A percentile compares a stretch with the other conserved stretches of the same genome.
phyloP scores from a whole-genome alignment of 2,113 vertebrate species.

The Herpetotheres cachinnans region DNA sequence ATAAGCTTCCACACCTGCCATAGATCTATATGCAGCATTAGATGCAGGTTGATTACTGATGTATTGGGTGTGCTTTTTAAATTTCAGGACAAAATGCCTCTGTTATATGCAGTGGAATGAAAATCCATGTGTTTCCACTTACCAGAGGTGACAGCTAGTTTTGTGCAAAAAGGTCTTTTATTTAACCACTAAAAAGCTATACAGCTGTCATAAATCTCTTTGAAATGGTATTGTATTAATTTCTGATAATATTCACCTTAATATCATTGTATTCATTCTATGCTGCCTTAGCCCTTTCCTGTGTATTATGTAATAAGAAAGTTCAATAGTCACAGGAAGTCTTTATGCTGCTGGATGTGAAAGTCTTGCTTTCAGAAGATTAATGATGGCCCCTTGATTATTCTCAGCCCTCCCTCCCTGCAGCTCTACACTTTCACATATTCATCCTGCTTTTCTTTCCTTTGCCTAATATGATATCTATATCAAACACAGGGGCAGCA shows the following conservation, averaged over 20 bases:
- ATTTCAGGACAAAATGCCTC: constrained; percentile 9
- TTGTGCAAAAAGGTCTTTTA: background rate
- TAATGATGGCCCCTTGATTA: constrained; percentile 29
- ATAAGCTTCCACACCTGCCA: constrained; percentile 46
- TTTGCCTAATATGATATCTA: background rate
- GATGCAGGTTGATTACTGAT: constrained; percentile 29
- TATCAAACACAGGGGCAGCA: background rate
- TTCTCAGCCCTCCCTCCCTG: background rate
- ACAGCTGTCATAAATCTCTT: constrained; percentile 48
- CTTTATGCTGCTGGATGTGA: constrained; percentile 17
- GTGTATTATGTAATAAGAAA: background rate
- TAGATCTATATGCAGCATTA: constrained; percentile 2
- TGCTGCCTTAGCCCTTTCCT: constrained; percentile 21
- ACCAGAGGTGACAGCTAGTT: constrained; percentile 10
- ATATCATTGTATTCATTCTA: constrained; percentile 46
- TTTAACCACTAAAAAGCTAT: constrained; percentile 4
- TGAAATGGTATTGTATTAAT: constrained; percentile 67
- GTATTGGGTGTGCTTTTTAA: constrained; percentile 33
- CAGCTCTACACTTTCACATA: background rate
- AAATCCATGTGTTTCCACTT: constrained; percentile 48
- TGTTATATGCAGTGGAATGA: background rate
- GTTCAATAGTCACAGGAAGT: constrained; percentile 41
- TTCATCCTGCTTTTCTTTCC: background rate
- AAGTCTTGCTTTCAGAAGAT: constrained; percentile 54
- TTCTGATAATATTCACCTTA: constrained; percentile 57